These are phyloP conservation scores for Dicrurus megarhynchus DNA, from an alignment of 2,113 vertebrate species.

Conservation along the genomic window DNA sequence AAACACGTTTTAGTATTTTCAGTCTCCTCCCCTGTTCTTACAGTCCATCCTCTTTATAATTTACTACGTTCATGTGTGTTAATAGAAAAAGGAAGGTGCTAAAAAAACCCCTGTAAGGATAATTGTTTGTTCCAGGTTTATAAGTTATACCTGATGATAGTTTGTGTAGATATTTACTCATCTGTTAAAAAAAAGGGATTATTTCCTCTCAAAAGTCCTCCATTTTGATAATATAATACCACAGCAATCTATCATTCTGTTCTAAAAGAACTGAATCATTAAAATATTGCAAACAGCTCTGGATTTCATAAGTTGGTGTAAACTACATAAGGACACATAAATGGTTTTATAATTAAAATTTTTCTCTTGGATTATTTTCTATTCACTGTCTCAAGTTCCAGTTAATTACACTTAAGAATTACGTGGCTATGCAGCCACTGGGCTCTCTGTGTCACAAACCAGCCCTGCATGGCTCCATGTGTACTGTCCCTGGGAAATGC, in stretches of 20 bases:
- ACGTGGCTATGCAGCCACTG: not conserved
- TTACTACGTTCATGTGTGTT: not conserved
- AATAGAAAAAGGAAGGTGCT: slow-evolving; percentile 35
- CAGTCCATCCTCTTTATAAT: not conserved
- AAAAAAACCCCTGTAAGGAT: not conserved
- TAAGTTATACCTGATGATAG: slow-evolving; percentile 6
- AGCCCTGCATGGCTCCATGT: not conserved
- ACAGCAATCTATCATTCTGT: not conserved
- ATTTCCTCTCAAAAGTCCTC: slow-evolving; percentile 2
- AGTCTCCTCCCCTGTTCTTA: not conserved
- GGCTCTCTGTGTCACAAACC: not conserved
- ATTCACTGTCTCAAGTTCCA: not conserved
- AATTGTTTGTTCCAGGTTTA: not conserved
- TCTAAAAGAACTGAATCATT: slow-evolving; percentile 5
- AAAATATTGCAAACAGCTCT: slow-evolving; percentile 9
- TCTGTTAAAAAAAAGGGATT: slow-evolving; percentile 23
- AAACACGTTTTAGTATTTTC: not conserved
- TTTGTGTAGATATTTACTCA: slow-evolving; percentile 23
- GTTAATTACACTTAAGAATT: not conserved
- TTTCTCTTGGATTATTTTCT: slow-evolving; percentile 27
- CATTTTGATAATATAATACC: slow-evolving; percentile 7
- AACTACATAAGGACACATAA: not conserved
- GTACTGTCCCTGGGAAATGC: not conserved
- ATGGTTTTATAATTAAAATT: slow-evolving; percentile 28
- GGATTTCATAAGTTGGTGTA: slow-evolving; percentile 12